Base-by-base conservation (phyloP, 2,113 vertebrate genomes). In the Cryptotis parvus region DNA sequence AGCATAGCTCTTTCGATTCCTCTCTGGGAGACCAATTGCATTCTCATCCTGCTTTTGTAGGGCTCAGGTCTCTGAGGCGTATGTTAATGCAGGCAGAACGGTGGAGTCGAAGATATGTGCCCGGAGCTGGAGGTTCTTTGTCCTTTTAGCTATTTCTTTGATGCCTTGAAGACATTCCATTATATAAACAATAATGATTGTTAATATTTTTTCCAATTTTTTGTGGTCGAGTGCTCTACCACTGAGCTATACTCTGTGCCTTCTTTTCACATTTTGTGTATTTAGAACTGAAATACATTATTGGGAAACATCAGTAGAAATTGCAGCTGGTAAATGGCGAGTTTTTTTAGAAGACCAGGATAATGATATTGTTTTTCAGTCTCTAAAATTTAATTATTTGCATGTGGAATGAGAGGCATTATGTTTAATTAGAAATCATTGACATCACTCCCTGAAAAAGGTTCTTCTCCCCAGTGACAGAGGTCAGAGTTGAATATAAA, bases 391-490 rank as follows among this genome's bases (percentile, higher is more conserved):
- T 83, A 91, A 65, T 77, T 6, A 0, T 26, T 77, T 89, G 45
- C 93, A 92, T 72, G 6, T 41, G 78, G 85, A 95, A 27, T 45
- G 45, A 93, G 12, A 9, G 6, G 0, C 49, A 29, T 78, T 95
- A n/a, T 80, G 37, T 61, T 85, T 84, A 95, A 79, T 79, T 91
- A 95, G 18, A 82, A 92, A 45, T 45, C 55, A 45, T 12, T 9
- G 1, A 72, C 29, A 41, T 39, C 45, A 52, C 1, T 92, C 9
- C 4, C 14, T n/a, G 8, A 73, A 92, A 12, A 68, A 73, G 9
- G 1, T 69, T 10, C 0, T 82, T 43, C 1, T 39, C 4, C 29
- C n/a, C 4, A 65, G 1, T 0, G 87, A 87, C 49, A 20, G 6
- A 3, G 49, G 63, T 84, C 80, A 93, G 9, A 65, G 6, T 29